Evolutionary conservation across 2,113 vertebrate genomes (phyloP), one percentile per base, ranked within the genome.

Genomic region (Pungitius pungitius): DNA sequence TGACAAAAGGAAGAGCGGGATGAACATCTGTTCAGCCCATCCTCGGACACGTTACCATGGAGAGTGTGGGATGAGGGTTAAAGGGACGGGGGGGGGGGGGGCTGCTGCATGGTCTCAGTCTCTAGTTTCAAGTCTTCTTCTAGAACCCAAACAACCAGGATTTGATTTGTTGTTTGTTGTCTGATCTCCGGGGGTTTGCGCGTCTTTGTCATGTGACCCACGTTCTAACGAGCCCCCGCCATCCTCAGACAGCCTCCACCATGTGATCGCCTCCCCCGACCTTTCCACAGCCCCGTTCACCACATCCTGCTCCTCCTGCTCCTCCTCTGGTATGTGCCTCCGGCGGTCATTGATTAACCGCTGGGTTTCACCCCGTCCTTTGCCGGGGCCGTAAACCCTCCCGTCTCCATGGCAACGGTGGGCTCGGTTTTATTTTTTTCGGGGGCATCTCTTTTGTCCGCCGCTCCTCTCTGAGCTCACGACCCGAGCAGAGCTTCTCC

Each of bases 341-440:
- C 77, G 72, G 69, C 69, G 39, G 82, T 85, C 86, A 85, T 69
- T 90, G 89, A 90, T 90, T 89, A 85, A 89, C 86, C 67, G 81
- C 64, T 30, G 69, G 70, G 78, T 58, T 75, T 80, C 82, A 87
- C 78, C 27, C 67, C 78, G 72, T 86, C 84, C 91, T 24, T 89
- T 89, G 54, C 84, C 7, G 65, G 58, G 49, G 80, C 73, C 64
- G 74, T 90, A 91, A 92, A 92, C 86, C 83, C 64, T 78, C 65
- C 55, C 33, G 33, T 61, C 70, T 80, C 90, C 87, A 83, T 90
- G 80, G 91, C 84, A 92, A 92, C 85, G 83, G 62, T 80, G 64
- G 33, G 65, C 54, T 63, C 67, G 1, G 71, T 76, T 61, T 9
- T 60, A 62, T 52, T 71, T 84, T 71, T 63, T 30, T 30, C 0